A percentile compares a stretch with the other conserved stretches of the same genome.
phyloP scores from a whole-genome alignment of 1,140 invertebrate species.

The Drosophila athabasca region DNA sequence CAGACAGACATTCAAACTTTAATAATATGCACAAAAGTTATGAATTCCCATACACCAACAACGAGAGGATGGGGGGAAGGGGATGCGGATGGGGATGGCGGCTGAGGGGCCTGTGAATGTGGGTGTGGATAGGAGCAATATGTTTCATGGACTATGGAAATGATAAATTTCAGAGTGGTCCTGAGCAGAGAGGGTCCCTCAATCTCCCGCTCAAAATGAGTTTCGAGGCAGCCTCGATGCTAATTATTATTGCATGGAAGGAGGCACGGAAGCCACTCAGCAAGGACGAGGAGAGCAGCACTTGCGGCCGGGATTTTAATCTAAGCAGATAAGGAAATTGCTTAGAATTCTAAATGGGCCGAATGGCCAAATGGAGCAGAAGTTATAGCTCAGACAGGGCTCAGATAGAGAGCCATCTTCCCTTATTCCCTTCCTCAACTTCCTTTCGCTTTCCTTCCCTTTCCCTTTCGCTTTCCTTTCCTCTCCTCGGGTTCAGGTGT shows the following conservation, averaged over 20 bases:
- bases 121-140: constrained; percentile 47
- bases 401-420: no score
- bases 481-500: constrained; percentile 48
- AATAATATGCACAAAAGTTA: constrained; percentile 80
- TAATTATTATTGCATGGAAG: constrained; percentile 75
- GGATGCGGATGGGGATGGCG: no score
- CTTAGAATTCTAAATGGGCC: constrained; percentile 71
- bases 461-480: neutral
- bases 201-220: constrained; percentile 13
- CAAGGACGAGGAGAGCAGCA: constrained; percentile 19
- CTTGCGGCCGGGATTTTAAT: constrained; percentile 67
- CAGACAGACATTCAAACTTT: constrained; percentile 29
- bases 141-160: constrained; percentile 61
- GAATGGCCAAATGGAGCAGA: constrained; percentile 67
- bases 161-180: constrained; percentile 61
- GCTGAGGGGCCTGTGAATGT: neutral
- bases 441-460: constrained; percentile 3
- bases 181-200: neutral
- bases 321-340: constrained; percentile 79
- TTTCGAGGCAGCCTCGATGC: constrained; percentile 37
- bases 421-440: neutral
- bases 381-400: constrained; percentile 38
- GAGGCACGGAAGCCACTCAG: neutral
- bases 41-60: constrained; percentile 61
- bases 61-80: neutral